Evolutionary conservation across 2,888 invertebrate genomes (phyloP), one percentile per base, ranked within the genome.

Genomic region (Julus scanicus): DNA sequence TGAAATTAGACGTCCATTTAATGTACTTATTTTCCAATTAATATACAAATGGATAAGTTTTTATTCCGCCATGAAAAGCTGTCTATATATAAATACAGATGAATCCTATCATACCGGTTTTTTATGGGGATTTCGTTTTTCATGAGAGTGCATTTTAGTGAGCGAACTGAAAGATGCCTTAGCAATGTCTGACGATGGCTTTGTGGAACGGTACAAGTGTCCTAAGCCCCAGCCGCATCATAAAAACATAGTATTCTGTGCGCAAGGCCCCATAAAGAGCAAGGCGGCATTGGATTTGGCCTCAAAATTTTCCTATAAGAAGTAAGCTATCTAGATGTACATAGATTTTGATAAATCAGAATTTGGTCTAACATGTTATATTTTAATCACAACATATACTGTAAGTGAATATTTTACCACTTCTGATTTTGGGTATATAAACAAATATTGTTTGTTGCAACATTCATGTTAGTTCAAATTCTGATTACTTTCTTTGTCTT

Each of bases 241-340:
- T 80, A 20, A 87, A 44, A 89, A 89, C 88, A 88, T 91, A 20
- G 90, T 91, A 63, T 91, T 91, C 89, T 91, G 90, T 89, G 91
- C 91, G n/a, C 88, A 89, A 11, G 90, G 90, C 15, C 88, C 89
- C n/a, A 90, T 91, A 39, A 91, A 90, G 89, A 90, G 90, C 86
- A 89, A 89, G 39, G 90, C 91, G 39, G 91, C 91, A 84, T 88
- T 91, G 88, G 91, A 91, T 88, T 89, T 91, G 39, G 91, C 90
- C n/a, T 90, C 90, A 88, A 91, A 91, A 89, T 88, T 90, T 37
- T 91, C 91, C 11, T 91, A 89, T 86, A 91, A 89, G 49, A 91
- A 91, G 91, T 91, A 90, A 90, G 91, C 89, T 5, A 20, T 9
- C 29, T 44, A 40, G 20, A 39, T 37, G 84, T 84, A 2, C 8